phyloP scores from a whole-genome alignment of 2,888 invertebrate genomes.

The Myopa tessellatipennis region DNA sequence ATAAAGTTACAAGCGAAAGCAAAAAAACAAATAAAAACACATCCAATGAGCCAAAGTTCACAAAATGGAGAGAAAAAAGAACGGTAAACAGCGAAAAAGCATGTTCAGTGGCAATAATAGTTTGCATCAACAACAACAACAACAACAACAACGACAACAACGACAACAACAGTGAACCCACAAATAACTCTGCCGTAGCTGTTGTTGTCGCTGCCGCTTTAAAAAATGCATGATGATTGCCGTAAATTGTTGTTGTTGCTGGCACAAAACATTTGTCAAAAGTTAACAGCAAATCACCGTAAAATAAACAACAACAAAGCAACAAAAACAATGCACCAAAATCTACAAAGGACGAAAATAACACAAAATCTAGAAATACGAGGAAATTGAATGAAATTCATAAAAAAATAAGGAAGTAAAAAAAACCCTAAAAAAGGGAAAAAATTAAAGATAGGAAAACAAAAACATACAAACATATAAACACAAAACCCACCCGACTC shows the following conservation, averaged over 20 bases:
- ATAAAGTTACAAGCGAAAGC: neutral
- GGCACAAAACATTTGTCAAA: constrained; percentile 5
- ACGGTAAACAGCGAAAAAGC: constrained; percentile 43
- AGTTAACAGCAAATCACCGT: constrained; percentile 9
- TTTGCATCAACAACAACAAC: constrained; percentile 26
- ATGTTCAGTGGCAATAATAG: constrained; percentile 44
- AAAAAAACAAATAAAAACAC: neutral
- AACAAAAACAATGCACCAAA: neutral
- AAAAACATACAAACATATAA: neutral
- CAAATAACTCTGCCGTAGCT: neutral
- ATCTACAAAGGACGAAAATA: no score
- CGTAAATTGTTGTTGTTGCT: constrained; percentile 22
- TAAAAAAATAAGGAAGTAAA: no score
- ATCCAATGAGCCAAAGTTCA: neutral
- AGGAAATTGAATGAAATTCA: no score
- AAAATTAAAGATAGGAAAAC: neutral
- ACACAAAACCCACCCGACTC: neutral
- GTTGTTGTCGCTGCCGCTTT: constrained; percentile 1
- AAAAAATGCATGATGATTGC: constrained; percentile 23
- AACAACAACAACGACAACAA: neutral
- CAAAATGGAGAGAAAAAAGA: constrained; percentile 14
- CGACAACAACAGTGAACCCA: neutral
- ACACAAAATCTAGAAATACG: no score
- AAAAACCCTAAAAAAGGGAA: no score
- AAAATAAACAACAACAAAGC: constrained; percentile 33